Evolutionary conservation across 1,140 invertebrate species (phyloP).

Genomic region (Papilio aristodemus): DNA sequence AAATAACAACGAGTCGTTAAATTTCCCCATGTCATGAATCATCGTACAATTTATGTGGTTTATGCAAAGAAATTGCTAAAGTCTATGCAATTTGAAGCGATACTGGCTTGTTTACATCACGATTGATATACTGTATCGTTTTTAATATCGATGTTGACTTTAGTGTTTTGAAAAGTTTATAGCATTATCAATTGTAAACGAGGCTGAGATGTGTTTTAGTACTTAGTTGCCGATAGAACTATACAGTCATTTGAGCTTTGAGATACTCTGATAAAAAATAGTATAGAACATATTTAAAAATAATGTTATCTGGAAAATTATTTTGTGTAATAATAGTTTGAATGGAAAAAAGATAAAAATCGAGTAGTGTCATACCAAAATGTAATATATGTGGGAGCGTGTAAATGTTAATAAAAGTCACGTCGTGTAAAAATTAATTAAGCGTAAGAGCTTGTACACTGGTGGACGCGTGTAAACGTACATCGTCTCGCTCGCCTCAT

Average conservation of each 20-base stretch:
- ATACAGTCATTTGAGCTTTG: no score
- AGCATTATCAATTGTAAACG: not conserved
- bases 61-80: constrained; percentile 20
- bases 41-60: constrained; percentile 41
- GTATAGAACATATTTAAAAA: no score
- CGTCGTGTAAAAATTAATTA: constrained; percentile 17
- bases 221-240: not conserved
- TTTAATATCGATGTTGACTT: no score
- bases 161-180: constrained; percentile 1
- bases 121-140: not conserved
- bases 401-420: not conserved
- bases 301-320: no score
- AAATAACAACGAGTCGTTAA: constrained; percentile 60
- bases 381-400: not conserved
- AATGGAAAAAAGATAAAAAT: not conserved
- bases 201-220: not conserved
- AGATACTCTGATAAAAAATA: no score
- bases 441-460: constrained; percentile 10
- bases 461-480: constrained; percentile 23
- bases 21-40: constrained; percentile 56
- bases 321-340: no score
- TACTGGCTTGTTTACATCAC: not conserved
- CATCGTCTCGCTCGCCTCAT: constrained; percentile 49
- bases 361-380: not conserved
- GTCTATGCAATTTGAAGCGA: constrained; percentile 19